These are phyloP conservation scores for Zosterops hypoxanthus DNA, from an alignment of 2,113 vertebrate genomes.

Conservation along the genomic window DNA sequence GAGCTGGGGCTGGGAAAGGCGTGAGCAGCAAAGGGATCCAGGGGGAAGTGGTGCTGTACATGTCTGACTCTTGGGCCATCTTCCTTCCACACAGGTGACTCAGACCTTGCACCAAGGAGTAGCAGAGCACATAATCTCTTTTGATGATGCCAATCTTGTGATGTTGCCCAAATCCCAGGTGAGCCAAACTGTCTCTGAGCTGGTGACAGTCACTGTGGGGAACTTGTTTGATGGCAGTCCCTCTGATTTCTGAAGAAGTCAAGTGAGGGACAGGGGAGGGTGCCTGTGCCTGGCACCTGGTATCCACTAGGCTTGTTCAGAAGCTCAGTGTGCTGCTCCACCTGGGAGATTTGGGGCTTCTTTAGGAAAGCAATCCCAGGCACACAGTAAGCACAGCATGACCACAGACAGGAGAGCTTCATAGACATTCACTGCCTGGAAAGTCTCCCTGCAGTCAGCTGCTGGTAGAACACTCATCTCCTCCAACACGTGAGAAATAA, in stretches of 20 bases:
- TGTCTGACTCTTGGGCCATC: background rate
- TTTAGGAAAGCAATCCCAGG: background rate
- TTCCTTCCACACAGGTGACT: slow-evolving; percentile 73
- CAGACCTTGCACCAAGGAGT: slow-evolving; percentile 34
- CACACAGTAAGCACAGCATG: background rate
- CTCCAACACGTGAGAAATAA: background rate
- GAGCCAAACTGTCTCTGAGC: slow-evolving; percentile 61
- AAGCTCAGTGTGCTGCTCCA: background rate
- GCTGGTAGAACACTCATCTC: background rate
- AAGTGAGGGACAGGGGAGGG: background rate
- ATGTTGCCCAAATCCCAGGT: slow-evolving; percentile 70
- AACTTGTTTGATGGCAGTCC: slow-evolving; percentile 84
- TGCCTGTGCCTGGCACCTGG: background rate
- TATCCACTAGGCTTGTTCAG: background rate
- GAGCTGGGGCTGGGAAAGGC: background rate
- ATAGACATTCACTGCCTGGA: background rate
- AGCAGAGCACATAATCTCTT: slow-evolving; percentile 67
- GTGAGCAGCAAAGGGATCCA: background rate
- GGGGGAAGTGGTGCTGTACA: background rate
- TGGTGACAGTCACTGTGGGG: slow-evolving; percentile 84
- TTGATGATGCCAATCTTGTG: slow-evolving; percentile 76
- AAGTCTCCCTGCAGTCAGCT: background rate
- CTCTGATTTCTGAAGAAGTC: slow-evolving; percentile 82
- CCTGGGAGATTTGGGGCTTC: background rate
- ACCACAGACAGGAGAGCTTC: background rate